Evolutionary conservation across 2,888 invertebrate species (phyloP).

Genomic region (Diabrotica balteata): DNA sequence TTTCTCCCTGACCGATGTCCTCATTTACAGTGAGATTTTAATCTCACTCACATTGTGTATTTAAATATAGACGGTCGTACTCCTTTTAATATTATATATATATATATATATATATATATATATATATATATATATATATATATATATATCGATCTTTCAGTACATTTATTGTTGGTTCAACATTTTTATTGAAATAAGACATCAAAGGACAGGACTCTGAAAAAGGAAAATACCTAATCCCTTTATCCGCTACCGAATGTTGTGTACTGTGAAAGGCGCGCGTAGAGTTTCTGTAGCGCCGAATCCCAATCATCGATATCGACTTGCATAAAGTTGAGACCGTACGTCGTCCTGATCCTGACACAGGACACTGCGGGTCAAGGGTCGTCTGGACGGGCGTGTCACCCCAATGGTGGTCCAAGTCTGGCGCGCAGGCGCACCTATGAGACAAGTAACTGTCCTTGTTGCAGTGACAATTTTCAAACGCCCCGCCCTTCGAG

Average conservation of each 20-base stretch:
- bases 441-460: constrained; percentile 59
- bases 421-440: constrained; percentile 57
- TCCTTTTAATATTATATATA: too few species aligned
- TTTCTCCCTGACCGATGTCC: too few species aligned
- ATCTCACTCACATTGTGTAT: too few species aligned
- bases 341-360: constrained; percentile 45
- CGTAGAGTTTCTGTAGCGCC: constrained; percentile 29
- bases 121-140: too few species aligned
- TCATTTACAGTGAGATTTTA: too few species aligned
- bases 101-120: too few species aligned
- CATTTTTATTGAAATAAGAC: neutral
- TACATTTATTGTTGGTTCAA: too few species aligned
- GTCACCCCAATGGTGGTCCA: constrained; percentile 60
- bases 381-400: constrained; percentile 61
- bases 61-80: too few species aligned
- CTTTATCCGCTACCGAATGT: neutral
- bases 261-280: neutral
- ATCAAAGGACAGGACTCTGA: neutral
- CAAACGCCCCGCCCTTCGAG: constrained; percentile 52
- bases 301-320: constrained; percentile 34
- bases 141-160: too few species aligned
- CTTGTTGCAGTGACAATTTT: constrained; percentile 59
- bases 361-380: constrained; percentile 59
- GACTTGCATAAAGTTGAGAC: constrained; percentile 37
- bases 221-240: neutral